A percentile compares a stretch with the other conserved stretches of the same genome.
These are phyloP conservation scores for Ispidina lecontei DNA, from an alignment of 2,797 vertebrate genomes.

Conservation along the genomic window DNA sequence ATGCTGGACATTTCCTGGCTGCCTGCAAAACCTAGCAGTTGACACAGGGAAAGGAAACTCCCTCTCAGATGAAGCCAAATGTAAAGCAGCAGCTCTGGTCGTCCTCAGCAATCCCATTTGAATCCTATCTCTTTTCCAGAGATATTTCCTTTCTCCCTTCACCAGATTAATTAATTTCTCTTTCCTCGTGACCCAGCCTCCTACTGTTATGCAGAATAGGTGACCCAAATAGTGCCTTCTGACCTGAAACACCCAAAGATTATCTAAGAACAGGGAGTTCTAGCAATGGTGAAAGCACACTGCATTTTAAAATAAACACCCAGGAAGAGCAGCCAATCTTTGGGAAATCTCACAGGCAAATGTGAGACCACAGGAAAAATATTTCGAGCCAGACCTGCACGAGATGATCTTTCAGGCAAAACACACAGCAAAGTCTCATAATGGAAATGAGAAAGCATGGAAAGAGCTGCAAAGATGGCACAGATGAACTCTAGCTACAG, in stretches of 20 bases:
- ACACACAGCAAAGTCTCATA: background rate
- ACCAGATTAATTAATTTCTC: background rate
- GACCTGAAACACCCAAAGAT: background rate
- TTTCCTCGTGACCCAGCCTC: background rate
- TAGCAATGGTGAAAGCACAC: background rate
- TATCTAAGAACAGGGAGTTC: background rate
- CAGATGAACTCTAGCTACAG: background rate
- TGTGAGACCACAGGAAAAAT: conserved; percentile 16
- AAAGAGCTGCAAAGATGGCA: background rate
- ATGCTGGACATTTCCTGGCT: background rate
- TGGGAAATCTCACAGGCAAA: conserved; percentile 34
- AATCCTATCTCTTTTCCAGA: background rate
- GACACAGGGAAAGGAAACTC: background rate
- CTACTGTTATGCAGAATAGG: background rate
- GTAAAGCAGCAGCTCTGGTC: background rate
- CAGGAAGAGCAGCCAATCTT: conserved; percentile 8
- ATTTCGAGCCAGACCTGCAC: conserved; percentile 27
- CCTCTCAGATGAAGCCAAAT: background rate
- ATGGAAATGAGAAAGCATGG: background rate
- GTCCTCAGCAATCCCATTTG: background rate
- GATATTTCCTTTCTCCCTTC: background rate
- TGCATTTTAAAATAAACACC: background rate
- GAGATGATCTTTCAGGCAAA: conserved; percentile 24
- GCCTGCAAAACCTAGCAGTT: background rate
- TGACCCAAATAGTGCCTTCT: background rate